Conservation (phyloP, 1,140 invertebrate species). For the Leptinotarsa lineolata region DNA sequence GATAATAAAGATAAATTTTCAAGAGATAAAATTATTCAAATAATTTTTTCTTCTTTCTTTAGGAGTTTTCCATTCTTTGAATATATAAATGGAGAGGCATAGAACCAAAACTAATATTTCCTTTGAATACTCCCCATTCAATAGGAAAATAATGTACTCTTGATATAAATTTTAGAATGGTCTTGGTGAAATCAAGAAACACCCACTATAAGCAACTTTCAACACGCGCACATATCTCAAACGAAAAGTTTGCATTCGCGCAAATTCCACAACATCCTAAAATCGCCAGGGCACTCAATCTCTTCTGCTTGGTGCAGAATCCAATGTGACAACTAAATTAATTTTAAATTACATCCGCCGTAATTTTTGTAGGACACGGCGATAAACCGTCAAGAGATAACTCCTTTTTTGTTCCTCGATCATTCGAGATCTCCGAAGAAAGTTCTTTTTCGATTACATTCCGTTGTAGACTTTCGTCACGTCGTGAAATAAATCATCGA, state of each 20-base stretch:
- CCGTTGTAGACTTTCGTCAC: constrained; percentile 7
- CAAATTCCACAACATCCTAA: constrained; percentile 11
- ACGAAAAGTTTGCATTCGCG: not conserved
- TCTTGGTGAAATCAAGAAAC: too few species aligned
- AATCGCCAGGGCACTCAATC: not conserved
- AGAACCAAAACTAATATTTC: too few species aligned
- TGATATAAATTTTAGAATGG: too few species aligned
- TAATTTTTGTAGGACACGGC: constrained; percentile 13
- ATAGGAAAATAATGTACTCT: too few species aligned
- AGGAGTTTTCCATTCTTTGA: too few species aligned
- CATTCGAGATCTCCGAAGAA: constrained; percentile 1
- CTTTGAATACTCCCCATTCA: too few species aligned
- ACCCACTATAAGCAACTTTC: too few species aligned
- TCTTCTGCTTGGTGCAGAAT: not conserved
- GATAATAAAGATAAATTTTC: too few species aligned
- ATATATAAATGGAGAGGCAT: too few species aligned
- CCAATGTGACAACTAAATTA: constrained; percentile 12
- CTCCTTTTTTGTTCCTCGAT: not conserved
- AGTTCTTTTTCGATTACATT: constrained; percentile 10
- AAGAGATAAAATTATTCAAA: too few species aligned
- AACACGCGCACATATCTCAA: not conserved
- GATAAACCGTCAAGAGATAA: constrained; percentile 3
- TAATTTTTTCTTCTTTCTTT: too few species aligned
- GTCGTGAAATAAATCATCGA: constrained; percentile 3
- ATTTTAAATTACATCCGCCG: constrained; percentile 10